Percentiles rank a stretch among this genome's conserved stretches.
These are phyloP conservation scores for Tubulanus polymorphus DNA, from an alignment of 2,888 invertebrate genomes.

Conservation along the genomic window DNA sequence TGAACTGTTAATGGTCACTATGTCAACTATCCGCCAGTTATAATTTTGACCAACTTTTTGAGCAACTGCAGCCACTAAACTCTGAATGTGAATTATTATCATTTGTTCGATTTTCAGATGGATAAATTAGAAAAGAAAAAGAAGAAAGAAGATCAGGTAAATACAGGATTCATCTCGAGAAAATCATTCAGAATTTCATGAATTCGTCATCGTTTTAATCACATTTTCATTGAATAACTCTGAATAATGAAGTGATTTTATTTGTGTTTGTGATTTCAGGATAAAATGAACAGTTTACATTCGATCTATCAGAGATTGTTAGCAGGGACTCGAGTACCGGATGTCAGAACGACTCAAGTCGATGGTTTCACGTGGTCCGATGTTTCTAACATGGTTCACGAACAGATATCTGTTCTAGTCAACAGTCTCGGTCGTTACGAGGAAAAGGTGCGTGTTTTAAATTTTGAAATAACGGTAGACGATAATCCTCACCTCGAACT, in stretches of 20 bases:
- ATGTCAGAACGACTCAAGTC: conserved; percentile 25
- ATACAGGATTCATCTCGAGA: no score
- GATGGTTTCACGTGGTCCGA: conserved; percentile 40
- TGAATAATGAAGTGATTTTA: no score
- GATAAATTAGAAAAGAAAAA: conserved; percentile 40
- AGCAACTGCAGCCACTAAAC: neutral
- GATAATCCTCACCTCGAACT: no score
- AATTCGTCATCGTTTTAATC: no score
- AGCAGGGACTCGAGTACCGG: conserved; percentile 27
- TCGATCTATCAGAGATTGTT: conserved; percentile 40
- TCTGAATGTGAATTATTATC: neutral
- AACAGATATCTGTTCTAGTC: conserved; percentile 37
- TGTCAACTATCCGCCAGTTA: no score
- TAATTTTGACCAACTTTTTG: neutral
- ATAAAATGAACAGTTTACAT: conserved; percentile 39
- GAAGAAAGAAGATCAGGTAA: conserved; percentile 38
- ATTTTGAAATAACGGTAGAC: no score
- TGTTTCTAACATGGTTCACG: conserved; percentile 37
- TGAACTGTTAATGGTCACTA: no score
- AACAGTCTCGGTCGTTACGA: conserved; percentile 30
- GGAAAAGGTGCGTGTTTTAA: conserved; percentile 43
- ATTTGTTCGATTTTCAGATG: conserved; percentile 26
- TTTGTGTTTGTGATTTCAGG: conserved; percentile 24
- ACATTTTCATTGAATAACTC: no score
- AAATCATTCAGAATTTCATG: no score